Evolutionary conservation across 2,797 vertebrate genomes (phyloP), one percentile per base, ranked within the genome.

Genomic region (Sebastes ruberrimus): DNA sequence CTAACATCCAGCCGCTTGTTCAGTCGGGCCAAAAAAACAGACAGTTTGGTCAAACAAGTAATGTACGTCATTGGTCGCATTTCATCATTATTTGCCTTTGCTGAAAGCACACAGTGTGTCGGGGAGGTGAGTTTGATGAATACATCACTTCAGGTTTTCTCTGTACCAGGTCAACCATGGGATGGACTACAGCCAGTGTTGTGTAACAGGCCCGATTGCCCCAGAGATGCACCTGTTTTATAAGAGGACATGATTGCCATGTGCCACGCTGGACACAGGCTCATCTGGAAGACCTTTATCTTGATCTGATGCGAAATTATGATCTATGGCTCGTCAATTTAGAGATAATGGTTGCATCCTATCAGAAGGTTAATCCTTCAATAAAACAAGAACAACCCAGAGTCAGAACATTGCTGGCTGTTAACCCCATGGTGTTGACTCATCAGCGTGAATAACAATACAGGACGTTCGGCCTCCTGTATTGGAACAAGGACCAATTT

Each of bases 101-200:
- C 61, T 49, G 23, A 80, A 25, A 87, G 75, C 22, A 81, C 77
- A 59, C n/a, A 9, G 38, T 52, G 71, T 75, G 20, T 33, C 7
- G 2, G 52, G 3, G 63, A 75, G 55, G 35, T 49, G n/a, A 71
- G 62, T 66, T 84, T 60, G 64, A 32, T 52, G 10, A 68, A 76
- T 56, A 76, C 53, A 64, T 78, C 2, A 71, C 18, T 27, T 38
- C 25, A 71, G 25, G 35, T 67, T 80, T 73, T 81, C 25, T 75
- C 61, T 80, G 60, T 25, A 32, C 11, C 56, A 63, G 73, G 59
- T 84, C 86, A 86, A 56, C 33, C 30, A 22, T 55, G 32, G 10
- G 27, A 23, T 71, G 86, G 74, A 71, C 72, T 27, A 7, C 60
- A 80, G 86, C 61, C 86, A 73, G 27, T 55, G 27, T 92, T 91